Evolutionary conservation across 2,113 vertebrate species (phyloP).

Genomic region (Orycteropus afer): DNA sequence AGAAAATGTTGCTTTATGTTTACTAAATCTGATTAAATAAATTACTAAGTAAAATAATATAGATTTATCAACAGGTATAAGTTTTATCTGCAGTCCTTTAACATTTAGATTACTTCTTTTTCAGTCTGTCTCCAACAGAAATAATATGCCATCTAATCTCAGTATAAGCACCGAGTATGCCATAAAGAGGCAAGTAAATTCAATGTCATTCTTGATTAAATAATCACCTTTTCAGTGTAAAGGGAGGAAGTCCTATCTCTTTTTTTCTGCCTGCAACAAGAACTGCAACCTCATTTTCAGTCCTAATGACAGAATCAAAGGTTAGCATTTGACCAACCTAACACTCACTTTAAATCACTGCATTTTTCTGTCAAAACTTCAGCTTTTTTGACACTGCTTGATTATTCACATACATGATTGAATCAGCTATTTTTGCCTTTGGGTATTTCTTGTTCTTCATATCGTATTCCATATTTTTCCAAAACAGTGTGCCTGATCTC

Average conservation of each 20-base stretch:
- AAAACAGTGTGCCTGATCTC: not conserved
- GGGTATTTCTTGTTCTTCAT: conserved; percentile 26
- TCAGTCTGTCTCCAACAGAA: not conserved
- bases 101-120: not conserved
- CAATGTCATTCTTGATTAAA: conserved; percentile 50
- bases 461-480: not conserved
- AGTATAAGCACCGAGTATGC: not conserved
- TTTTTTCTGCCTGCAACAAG: not conserved
- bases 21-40: not conserved
- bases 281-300: conserved; percentile 23
- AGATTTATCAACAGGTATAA: not conserved
- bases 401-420: conserved; percentile 46
- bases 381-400: conserved; percentile 16
- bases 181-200: not conserved
- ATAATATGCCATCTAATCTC: not conserved
- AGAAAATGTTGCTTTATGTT: not conserved
- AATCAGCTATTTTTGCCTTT: conserved; percentile 23
- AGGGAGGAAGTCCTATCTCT: not conserved
- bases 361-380: not conserved
- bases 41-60: not conserved
- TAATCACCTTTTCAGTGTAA: conserved; percentile 53
- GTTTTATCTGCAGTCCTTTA: not conserved
- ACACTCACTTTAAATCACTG: conserved; percentile 20
- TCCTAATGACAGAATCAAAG: conserved; percentile 45
- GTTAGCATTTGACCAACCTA: not conserved